These are phyloP conservation scores for Drosophila mulleri DNA, from an alignment of 2,888 invertebrate species.

Conservation along the genomic window DNA sequence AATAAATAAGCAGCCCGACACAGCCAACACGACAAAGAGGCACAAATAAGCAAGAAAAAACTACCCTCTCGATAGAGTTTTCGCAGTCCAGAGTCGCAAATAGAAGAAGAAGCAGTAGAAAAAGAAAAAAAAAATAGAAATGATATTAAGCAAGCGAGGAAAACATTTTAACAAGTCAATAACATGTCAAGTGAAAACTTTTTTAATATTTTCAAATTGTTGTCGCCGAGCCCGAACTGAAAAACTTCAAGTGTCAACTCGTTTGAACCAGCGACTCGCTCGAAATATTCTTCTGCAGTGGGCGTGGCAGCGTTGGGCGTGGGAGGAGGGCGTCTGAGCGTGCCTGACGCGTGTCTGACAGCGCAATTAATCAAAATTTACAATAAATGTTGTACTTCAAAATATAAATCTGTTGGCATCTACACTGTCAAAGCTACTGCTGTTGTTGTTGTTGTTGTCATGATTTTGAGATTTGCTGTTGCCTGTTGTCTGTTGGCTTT, in stretches of 20 bases:
- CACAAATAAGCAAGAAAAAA: constrained; percentile 29
- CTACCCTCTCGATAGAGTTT: constrained; percentile 67
- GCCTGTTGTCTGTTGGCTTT: constrained; percentile 22
- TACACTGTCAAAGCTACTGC: constrained; percentile 3
- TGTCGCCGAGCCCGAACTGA: constrained; percentile 47
- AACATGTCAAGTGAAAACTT: constrained; percentile 81
- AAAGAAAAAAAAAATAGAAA: constrained; percentile 40
- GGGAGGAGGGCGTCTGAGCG: constrained; percentile 17
- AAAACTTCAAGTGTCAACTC: constrained; percentile 53
- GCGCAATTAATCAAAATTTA: constrained; percentile 78
- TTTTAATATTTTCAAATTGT: constrained; percentile 80
- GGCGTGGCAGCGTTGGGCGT: background rate
- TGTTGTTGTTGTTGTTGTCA: constrained; percentile 39
- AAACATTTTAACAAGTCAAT: constrained; percentile 81
- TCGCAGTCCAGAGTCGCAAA: background rate
- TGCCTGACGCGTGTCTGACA: constrained; percentile 59
- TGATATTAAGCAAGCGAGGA: constrained; percentile 65
- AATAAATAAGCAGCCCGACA: constrained; percentile 74
- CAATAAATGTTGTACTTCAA: constrained; percentile 53
- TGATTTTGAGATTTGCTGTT: constrained; percentile 54
- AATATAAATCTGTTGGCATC: constrained; percentile 57
- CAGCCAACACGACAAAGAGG: constrained; percentile 25
- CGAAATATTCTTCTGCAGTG: constrained; percentile 3
- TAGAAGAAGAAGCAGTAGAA: background rate
- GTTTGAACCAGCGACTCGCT: constrained; percentile 41